Evolutionary conservation across 1,140 invertebrate species (phyloP).

Genomic region (Papilio dardanus): DNA sequence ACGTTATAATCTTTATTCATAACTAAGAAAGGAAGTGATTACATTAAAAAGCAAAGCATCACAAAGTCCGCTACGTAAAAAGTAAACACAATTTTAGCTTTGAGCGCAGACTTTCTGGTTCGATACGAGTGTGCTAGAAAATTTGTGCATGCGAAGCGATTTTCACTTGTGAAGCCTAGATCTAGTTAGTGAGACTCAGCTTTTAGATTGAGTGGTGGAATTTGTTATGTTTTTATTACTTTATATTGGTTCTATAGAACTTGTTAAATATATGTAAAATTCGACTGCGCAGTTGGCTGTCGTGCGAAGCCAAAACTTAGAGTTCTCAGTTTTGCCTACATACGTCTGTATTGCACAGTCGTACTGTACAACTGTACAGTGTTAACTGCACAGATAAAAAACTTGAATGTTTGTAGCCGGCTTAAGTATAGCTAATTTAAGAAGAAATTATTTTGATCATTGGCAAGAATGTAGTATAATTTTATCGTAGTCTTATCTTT

Average conservation of each 20-base stretch:
- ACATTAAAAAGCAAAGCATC: background rate
- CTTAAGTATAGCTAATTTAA: no score
- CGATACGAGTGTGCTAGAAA: slow-evolving; percentile 29
- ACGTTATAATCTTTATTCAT: background rate
- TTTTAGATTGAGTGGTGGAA: slow-evolving; percentile 30
- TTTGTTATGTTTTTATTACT: slow-evolving; percentile 32
- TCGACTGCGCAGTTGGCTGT: no score
- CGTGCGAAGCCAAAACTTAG: no score
- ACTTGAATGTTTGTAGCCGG: no score
- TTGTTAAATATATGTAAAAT: slow-evolving; percentile 10
- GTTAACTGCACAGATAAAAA: no score
- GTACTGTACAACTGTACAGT: no score
- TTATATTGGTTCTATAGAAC: background rate
- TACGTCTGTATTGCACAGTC: no score
- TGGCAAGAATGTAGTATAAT: no score
- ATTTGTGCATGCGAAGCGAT: slow-evolving; percentile 33
- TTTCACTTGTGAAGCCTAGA: slow-evolving; percentile 33
- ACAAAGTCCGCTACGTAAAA: background rate
- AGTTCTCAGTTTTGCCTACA: no score
- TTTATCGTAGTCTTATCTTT: no score
- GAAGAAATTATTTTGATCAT: no score
- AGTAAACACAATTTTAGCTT: slow-evolving; percentile 21
- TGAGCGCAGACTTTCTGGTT: slow-evolving; percentile 6
- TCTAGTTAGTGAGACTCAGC: slow-evolving; percentile 27
- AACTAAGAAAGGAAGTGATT: background rate